phyloP scores from a whole-genome alignment of 2,113 vertebrate species.

The Megaceryle torquata region DNA sequence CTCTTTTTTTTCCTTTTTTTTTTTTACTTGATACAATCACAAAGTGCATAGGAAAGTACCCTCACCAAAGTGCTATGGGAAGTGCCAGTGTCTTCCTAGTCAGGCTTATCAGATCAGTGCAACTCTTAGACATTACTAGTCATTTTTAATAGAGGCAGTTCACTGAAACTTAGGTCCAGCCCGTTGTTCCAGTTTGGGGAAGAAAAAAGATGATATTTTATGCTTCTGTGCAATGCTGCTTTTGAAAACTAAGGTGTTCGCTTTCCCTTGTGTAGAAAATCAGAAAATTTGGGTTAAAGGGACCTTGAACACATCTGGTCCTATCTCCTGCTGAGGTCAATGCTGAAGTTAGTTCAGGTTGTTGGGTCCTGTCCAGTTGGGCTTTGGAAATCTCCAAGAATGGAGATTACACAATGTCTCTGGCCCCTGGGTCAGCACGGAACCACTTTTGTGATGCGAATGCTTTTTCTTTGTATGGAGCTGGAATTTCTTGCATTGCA shows the following conservation, averaged over 20 bases:
- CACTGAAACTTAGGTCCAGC: not conserved
- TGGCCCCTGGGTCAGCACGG: not conserved
- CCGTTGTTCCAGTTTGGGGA: not conserved
- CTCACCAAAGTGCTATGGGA: not conserved
- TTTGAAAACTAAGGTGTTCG: not conserved
- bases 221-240: not conserved
- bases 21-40: not conserved
- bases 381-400: not conserved
- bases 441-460: not conserved
- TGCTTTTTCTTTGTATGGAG: not conserved
- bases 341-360: not conserved
- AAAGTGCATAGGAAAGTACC: not conserved
- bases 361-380: not conserved
- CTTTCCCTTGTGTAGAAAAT: not conserved
- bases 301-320: not conserved
- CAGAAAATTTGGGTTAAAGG: not conserved
- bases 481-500: not conserved
- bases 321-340: not conserved
- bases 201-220: rapidly evolving
- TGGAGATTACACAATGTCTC: not conserved
- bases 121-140: not conserved
- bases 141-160: not conserved
- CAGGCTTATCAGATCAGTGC: not conserved
- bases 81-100: not conserved
- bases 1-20: no score